These are phyloP conservation scores for Lumbricus terrestris DNA, from an alignment of 2,888 invertebrate species.

Conservation along the genomic window DNA sequence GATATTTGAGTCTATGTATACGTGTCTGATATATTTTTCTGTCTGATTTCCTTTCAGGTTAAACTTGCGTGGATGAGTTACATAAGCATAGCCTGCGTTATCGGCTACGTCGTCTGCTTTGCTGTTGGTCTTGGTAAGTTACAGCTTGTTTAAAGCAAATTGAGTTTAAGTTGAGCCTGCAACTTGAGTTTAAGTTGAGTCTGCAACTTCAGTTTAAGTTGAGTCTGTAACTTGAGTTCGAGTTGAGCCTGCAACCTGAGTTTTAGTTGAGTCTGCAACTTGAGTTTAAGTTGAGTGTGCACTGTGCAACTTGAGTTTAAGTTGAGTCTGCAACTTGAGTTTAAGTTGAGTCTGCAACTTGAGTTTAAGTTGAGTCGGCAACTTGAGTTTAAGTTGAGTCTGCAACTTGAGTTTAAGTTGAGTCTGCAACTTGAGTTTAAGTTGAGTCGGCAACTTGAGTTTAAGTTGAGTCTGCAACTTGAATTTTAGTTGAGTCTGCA, in stretches of 20 bases:
- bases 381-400: too few species aligned
- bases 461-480: neutral
- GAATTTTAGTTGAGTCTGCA: too few species aligned
- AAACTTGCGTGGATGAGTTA: constrained; percentile 44
- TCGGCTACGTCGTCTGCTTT: constrained; percentile 81
- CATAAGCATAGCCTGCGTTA: constrained; percentile 69
- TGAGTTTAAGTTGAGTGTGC: too few species aligned
- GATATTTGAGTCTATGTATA: too few species aligned
- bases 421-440: neutral
- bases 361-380: neutral
- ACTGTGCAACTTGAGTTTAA: neutral
- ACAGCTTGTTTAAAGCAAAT: neutral
- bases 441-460: too few species aligned
- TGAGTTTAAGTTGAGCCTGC: neutral
- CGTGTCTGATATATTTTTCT: too few species aligned
- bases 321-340: neutral
- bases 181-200: neutral
- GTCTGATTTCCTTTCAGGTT: constrained; percentile 37
- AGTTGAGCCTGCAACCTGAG: too few species aligned
- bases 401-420: neutral
- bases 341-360: too few species aligned
- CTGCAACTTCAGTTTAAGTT: neutral
- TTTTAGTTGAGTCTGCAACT: neutral
- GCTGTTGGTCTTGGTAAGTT: constrained; percentile 75
- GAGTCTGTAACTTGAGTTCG: neutral